These are phyloP conservation scores for Onychomys torridus DNA, from an alignment of 2,797 vertebrate species.

Conservation along the genomic window DNA sequence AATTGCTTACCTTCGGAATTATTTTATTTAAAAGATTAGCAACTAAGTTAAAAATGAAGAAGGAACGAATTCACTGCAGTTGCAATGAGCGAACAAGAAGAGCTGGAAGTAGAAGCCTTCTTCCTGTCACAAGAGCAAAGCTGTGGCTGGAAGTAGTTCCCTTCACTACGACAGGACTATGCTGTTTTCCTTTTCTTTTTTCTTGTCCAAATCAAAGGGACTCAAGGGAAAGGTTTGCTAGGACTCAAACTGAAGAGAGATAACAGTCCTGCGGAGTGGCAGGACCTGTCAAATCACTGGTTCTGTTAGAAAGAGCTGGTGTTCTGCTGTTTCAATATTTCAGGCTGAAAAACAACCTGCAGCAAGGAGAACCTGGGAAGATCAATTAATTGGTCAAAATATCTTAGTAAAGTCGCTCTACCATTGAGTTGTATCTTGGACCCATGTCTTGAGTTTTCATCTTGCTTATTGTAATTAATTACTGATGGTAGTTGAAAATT, in stretches of 20 bases:
- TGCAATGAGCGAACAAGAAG: not conserved
- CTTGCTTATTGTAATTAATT: not conserved
- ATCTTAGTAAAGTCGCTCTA: not conserved
- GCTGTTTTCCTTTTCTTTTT: not conserved
- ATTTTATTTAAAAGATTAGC: not conserved
- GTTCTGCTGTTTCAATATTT: not conserved
- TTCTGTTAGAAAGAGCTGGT: not conserved
- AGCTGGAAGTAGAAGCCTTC: fast-evolving
- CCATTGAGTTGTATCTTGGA: not conserved
- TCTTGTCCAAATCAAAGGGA: not conserved
- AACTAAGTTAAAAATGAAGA: not conserved
- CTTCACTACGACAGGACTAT: fast-evolving
- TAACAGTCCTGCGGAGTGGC: not conserved
- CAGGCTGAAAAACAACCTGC: not conserved
- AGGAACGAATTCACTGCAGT: not conserved
- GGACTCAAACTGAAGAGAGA: not conserved
- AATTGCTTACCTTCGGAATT: not conserved
- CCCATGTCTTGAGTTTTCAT: not conserved
- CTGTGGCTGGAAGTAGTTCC: not conserved
- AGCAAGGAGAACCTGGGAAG: not conserved
- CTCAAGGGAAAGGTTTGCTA: not conserved
- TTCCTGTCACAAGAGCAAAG: fast-evolving
- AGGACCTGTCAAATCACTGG: not conserved
- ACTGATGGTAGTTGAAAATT: not conserved
- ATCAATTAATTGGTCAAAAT: not conserved